These are phyloP conservation scores for Athrips mouffetella DNA, from an alignment of 2,888 invertebrate species.

Conservation along the genomic window DNA sequence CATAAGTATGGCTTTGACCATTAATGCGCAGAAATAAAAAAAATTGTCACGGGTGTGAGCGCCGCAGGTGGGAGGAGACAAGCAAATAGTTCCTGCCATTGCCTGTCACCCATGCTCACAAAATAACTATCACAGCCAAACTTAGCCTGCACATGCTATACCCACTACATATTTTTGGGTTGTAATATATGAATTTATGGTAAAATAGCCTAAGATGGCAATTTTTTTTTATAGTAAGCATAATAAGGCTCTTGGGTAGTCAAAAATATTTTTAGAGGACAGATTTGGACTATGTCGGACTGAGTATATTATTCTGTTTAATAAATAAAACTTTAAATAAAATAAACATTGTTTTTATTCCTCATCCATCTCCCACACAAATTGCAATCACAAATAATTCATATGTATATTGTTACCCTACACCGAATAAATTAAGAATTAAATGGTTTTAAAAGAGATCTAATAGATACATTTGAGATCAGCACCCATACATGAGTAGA, in stretches of 20 bases:
- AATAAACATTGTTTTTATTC: conserved; percentile 9
- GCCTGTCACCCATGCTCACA: too few species aligned
- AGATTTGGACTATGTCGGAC: conserved; percentile 61
- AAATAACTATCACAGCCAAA: too few species aligned
- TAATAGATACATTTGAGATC: conserved; percentile 64
- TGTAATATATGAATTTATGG: too few species aligned
- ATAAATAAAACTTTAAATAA: conserved; percentile 50
- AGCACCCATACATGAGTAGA: conserved; percentile 70
- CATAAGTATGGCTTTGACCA: too few species aligned
- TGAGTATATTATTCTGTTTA: conserved; percentile 71
- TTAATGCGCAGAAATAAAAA: too few species aligned
- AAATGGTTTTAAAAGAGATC: conserved; percentile 60
- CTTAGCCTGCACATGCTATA: too few species aligned
- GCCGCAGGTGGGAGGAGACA: too few species aligned
- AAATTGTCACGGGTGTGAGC: too few species aligned
- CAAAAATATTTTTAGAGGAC: conserved; percentile 58
- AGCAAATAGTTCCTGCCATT: too few species aligned
- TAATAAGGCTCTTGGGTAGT: conserved; percentile 49
- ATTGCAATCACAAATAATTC: background rate
- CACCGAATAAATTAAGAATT: conserved; percentile 37
- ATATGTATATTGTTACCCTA: background rate
- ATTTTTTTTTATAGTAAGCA: conserved; percentile 29
- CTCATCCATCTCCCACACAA: conserved; percentile 10
- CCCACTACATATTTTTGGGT: too few species aligned
- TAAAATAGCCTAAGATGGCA: too few species aligned